Conservation (phyloP, 2,888 invertebrate species). For the Octodonta nipae region DNA sequence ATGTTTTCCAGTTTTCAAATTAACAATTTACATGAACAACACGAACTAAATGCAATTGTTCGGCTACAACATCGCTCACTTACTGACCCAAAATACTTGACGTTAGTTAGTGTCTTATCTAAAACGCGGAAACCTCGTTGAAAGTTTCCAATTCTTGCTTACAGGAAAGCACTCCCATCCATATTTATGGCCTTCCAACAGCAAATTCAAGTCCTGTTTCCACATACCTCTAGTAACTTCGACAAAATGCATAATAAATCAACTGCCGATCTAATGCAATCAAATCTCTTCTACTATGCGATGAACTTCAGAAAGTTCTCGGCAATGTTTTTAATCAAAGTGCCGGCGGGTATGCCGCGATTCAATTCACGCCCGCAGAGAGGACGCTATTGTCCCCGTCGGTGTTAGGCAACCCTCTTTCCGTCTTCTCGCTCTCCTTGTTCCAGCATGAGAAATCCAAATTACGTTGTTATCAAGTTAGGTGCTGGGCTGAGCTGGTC, state of each 20-base stretch:
- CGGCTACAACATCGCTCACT: too few species aligned
- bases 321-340: conserved; percentile 30
- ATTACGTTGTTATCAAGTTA: conserved; percentile 32
- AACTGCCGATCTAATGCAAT: conserved; percentile 28
- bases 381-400: conserved; percentile 27
- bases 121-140: too few species aligned
- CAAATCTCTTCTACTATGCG: conserved; percentile 26
- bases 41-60: too few species aligned
- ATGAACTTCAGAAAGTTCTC: conserved; percentile 27
- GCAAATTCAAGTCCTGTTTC: background rate
- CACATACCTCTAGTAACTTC: conserved; percentile 4
- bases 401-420: conserved; percentile 26
- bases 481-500: too few species aligned
- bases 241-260: conserved; percentile 28
- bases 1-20: too few species aligned
- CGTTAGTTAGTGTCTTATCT: too few species aligned
- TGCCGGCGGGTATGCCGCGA: conserved; percentile 21
- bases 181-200: too few species aligned
- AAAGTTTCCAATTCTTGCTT: too few species aligned
- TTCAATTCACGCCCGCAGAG: conserved; percentile 28
- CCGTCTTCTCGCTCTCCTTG: too few species aligned
- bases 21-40: too few species aligned
- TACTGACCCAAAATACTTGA: too few species aligned
- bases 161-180: too few species aligned
- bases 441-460: conserved; percentile 28